Evolutionary conservation across 2,888 invertebrate genomes (phyloP).

Genomic region (Pinctada fucata): DNA sequence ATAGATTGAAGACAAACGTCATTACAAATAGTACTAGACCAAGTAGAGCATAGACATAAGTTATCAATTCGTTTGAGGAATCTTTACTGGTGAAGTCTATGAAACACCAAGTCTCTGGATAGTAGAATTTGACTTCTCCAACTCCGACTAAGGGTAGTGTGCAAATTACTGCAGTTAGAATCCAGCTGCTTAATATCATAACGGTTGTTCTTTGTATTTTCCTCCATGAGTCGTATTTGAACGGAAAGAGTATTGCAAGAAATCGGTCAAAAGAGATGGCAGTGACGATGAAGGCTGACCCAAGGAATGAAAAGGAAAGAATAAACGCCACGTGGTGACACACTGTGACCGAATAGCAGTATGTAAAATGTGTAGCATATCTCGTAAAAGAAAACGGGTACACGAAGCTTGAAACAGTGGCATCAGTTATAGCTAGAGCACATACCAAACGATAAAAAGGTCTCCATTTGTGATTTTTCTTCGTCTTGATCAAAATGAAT

Average conservation of each 20-base stretch:
- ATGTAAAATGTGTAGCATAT: constrained; percentile 10
- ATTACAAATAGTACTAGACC: constrained; percentile 4
- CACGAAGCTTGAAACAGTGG: background rate
- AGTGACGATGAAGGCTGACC: constrained; percentile 10
- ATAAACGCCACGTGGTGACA: constrained; percentile 11
- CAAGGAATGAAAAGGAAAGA: background rate
- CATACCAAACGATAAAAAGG: constrained; percentile 16
- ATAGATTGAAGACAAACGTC: background rate
- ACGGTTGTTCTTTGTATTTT: constrained; percentile 4
- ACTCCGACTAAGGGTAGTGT: constrained; percentile 8
- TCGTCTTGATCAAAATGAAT: background rate
- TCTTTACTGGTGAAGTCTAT: constrained; percentile 6
- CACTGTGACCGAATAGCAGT: background rate
- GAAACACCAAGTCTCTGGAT: constrained; percentile 17
- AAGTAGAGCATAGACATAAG: constrained; percentile 9
- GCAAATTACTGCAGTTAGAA: background rate
- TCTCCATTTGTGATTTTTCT: constrained; percentile 18
- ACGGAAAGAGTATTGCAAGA: constrained; percentile 12
- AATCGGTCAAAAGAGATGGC: constrained; percentile 18
- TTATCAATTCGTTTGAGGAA: background rate
- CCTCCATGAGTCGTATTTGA: constrained; percentile 7
- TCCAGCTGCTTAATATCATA: constrained; percentile 1
- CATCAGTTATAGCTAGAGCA: constrained; percentile 16
- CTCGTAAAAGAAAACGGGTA: constrained; percentile 4
- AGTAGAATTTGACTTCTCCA: constrained; percentile 4